phyloP scores from a whole-genome alignment of 2,888 invertebrate species.

The Griposia aprilina region DNA sequence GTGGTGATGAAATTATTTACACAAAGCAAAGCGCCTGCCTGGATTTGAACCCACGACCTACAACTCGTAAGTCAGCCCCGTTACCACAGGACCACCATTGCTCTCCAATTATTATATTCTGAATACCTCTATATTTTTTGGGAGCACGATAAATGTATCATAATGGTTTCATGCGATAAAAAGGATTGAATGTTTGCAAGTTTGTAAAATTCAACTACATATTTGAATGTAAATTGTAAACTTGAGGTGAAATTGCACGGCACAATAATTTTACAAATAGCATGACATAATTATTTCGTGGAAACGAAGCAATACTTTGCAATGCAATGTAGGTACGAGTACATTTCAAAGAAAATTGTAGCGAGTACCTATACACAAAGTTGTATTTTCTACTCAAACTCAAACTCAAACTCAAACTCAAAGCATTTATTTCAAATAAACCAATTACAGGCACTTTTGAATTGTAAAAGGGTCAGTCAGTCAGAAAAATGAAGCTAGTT shows the following conservation, averaged over 20 bases:
- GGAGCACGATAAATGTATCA: background rate
- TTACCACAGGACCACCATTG: background rate
- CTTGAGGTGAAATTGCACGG: background rate
- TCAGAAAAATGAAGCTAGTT: no score
- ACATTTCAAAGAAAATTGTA: conserved; percentile 1
- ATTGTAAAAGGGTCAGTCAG: no score
- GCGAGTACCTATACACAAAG: background rate
- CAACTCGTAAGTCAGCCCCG: background rate
- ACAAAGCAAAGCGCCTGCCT: background rate
- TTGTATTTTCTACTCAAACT: no score
- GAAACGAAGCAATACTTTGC: background rate
- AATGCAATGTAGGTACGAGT: background rate
- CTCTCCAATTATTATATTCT: background rate
- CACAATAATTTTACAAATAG: background rate
- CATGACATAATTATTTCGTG: background rate
- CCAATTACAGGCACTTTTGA: no score
- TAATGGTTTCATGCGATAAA: background rate
- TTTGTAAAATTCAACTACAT: background rate
- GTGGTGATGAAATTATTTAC: background rate
- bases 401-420: no score
- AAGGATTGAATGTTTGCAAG: background rate
- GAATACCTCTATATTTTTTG: background rate
- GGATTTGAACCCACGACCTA: no score
- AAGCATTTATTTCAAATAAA: no score
- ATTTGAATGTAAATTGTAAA: conserved; percentile 6